Percentiles rank a stretch among this genome's conserved stretches.
phyloP scores from a whole-genome alignment of 2,888 invertebrate species.

The Aspidiotus rigidus region DNA sequence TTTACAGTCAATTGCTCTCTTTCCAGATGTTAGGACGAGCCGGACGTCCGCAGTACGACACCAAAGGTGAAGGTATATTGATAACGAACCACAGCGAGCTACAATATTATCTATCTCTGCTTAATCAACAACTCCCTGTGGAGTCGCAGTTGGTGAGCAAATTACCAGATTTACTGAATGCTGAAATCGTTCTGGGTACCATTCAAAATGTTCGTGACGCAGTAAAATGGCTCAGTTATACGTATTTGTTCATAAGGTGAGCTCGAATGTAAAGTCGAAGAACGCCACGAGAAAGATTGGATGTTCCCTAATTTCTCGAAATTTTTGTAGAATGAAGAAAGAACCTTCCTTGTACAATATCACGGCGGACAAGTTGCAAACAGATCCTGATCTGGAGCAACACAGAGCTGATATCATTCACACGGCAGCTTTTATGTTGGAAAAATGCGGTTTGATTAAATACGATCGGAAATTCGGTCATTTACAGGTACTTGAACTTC shows the following conservation, averaged over 20 bases:
- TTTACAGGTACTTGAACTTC: conserved; percentile 49
- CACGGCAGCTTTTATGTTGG: conserved; percentile 81
- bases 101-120: conserved; percentile 91
- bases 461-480: conserved; percentile 90
- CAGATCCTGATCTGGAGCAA: conserved; percentile 76
- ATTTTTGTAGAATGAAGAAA: conserved; percentile 65
- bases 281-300: no score
- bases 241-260: conserved; percentile 76
- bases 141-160: conserved; percentile 92
- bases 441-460: conserved; percentile 87
- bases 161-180: conserved; percentile 93
- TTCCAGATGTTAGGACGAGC: conserved; percentile 87
- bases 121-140: conserved; percentile 97
- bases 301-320: no score
- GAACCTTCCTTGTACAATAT: conserved; percentile 85
- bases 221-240: conserved; percentile 89
- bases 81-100: conserved; percentile 98
- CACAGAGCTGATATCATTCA: conserved; percentile 91
- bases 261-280: neutral
- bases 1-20: neutral
- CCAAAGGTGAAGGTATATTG: conserved; percentile 90
- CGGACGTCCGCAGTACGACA: conserved; percentile 96
- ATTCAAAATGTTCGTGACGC: conserved; percentile 84
- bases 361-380: conserved; percentile 63
- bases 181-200: conserved; percentile 92